Evolutionary conservation across 1,140 invertebrate species (phyloP), one percentile per base, ranked within the genome.

Genomic region (Lepidotrigona ventralis): DNA sequence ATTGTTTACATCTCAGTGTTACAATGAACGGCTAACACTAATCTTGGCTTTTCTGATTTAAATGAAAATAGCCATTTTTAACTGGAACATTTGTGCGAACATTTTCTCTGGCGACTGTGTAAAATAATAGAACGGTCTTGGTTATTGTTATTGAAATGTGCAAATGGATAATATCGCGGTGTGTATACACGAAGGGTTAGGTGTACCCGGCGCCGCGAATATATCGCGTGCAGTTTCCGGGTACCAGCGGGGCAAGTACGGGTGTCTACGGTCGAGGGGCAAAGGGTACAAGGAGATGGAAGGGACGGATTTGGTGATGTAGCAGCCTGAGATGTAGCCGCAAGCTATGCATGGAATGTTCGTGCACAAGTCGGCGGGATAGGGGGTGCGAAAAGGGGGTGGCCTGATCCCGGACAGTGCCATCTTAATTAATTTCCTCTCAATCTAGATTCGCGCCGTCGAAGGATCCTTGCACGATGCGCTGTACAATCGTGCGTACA

Each of bases 331-430:
- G 84, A 87, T 81, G 85, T 89, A 85, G 83, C 85, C 88, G 77
- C 83, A 86, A 90, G 84, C 88, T 89, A 90, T 89, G 88, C 88
- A 85, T 81, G 85, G 88, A 90, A 90, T 90, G 88, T 81, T 89
- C 85, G 69, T 74, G 73, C 79, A 64, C 80, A 72, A 81, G 77
- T 68, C n/a, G 53, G 83, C 74, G 63, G 83, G 78, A 81, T 23
- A 71, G 81, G 71, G 73, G 80, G 88, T 78, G 82, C 79, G 85
- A 89, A 89, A 89, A 89, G 88, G 88, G 39, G 87, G 77, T 76
- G 66, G 78, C 74, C 78, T 84, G 85, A 86, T 88, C 76, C 80
- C 68, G 84, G 75, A 84, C 87, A 84, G 78, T 88, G 66, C 85
- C 78, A 82, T 89, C 81, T 88, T 88, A 88, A 89, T 89, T 89